phyloP scores from a whole-genome alignment of 1,140 invertebrate genomes.

The Ceratosolen solmsi region DNA sequence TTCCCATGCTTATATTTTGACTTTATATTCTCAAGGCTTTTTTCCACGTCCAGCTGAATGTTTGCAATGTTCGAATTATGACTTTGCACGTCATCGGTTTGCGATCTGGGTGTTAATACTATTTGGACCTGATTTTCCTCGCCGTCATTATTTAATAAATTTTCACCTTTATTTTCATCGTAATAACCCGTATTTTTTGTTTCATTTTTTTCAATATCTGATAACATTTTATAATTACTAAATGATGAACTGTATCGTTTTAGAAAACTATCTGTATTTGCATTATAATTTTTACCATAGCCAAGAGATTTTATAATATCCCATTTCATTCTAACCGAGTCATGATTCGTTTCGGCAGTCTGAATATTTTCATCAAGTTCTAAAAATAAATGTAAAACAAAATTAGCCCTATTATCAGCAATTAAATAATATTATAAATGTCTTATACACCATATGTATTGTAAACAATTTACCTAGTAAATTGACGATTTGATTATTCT shows the following conservation, averaged over 20 bases:
- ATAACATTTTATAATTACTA: slow-evolving; percentile 9
- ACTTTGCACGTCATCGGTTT: not conserved
- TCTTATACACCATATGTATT: too few relatives aligned
- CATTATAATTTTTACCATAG: not conserved
- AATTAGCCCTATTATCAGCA: not conserved
- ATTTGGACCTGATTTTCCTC: not conserved
- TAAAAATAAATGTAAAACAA: slow-evolving; percentile 39
- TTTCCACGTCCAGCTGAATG: not conserved
- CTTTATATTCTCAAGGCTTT: slow-evolving; percentile 11
- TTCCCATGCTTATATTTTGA: slow-evolving; percentile 42
- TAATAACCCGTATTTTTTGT: not conserved
- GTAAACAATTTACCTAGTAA: slow-evolving; percentile 29
- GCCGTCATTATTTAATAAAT: not conserved
- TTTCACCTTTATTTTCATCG: slow-evolving; percentile 30
- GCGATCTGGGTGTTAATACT: slow-evolving; percentile 17
- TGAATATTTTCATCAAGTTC: slow-evolving; percentile 68
- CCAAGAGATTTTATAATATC: slow-evolving; percentile 68
- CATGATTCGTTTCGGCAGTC: slow-evolving; percentile 66
- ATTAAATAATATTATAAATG: too few relatives aligned
- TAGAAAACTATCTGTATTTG: not conserved
- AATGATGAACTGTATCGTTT: slow-evolving; percentile 4
- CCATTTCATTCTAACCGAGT: slow-evolving; percentile 65
- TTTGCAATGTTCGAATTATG: not conserved
- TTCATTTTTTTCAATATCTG: not conserved
- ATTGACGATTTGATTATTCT: slow-evolving; percentile 10